A percentile compares a stretch with the other conserved stretches of the same genome.
These are phyloP conservation scores for Chaetodon trifasciatus DNA, from an alignment of 2,797 vertebrate species.

Conservation along the genomic window DNA sequence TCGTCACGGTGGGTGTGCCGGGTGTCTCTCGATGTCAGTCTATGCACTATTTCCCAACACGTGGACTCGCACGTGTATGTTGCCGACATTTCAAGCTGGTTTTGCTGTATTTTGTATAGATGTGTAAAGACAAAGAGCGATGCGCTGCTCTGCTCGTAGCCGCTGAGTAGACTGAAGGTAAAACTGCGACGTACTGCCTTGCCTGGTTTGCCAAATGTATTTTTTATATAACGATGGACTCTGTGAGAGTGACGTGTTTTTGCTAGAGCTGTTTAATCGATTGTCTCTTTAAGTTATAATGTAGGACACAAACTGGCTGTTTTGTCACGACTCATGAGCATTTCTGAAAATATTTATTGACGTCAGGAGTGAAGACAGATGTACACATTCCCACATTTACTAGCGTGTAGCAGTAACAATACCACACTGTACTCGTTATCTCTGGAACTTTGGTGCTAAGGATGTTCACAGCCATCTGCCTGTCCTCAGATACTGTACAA, in stretches of 20 bases:
- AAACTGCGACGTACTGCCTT: constrained; percentile 62
- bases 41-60: constrained; percentile 71
- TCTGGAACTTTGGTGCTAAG: constrained; percentile 79
- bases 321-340: constrained; percentile 28
- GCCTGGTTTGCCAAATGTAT: constrained; percentile 82
- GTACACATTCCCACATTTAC: constrained; percentile 24
- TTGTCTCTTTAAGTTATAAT: constrained; percentile 43
- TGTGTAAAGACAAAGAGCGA: constrained; percentile 66
- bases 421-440: constrained; percentile 40
- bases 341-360: constrained; percentile 74
- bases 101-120: constrained; percentile 32
- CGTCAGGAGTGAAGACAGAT: constrained; percentile 44
- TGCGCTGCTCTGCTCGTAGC: constrained; percentile 66
- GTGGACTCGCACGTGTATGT: constrained; percentile 26
- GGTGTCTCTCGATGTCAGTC: constrained; percentile 47
- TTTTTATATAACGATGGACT: constrained; percentile 59
- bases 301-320: constrained; percentile 32
- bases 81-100: constrained; percentile 46
- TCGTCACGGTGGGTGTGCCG: background rate
- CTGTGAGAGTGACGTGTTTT: constrained; percentile 57
- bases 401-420: constrained; percentile 8
- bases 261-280: constrained; percentile 35
- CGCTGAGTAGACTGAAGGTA: constrained; percentile 57
- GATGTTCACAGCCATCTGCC: constrained; percentile 67
- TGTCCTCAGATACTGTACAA: constrained; percentile 66